Evolutionary conservation across 2,797 vertebrate species (phyloP).

Genomic region (Acrossocheilus wenchowensis): DNA sequence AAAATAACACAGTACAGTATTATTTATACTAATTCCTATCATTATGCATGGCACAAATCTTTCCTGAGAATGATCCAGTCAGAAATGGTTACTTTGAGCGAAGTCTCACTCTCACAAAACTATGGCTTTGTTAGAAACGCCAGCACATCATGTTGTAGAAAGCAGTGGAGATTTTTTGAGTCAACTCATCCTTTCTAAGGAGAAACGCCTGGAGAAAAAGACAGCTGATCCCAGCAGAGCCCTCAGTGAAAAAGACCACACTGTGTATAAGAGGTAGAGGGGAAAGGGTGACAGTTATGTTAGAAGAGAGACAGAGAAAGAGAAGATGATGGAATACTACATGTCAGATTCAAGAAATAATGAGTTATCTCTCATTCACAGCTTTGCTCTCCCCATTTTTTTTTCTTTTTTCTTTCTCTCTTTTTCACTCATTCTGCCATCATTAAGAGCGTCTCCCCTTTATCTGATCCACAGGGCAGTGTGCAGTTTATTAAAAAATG

Average conservation of each 20-base stretch:
- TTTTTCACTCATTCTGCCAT: constrained; percentile 57
- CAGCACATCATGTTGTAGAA: not conserved
- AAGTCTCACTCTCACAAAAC: not conserved
- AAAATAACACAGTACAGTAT: not conserved
- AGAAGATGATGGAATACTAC: constrained; percentile 57
- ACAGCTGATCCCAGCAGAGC: constrained; percentile 40
- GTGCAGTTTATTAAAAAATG: constrained; percentile 83
- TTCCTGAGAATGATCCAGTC: not conserved
- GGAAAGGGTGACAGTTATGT: constrained; percentile 32
- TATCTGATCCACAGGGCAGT: constrained; percentile 74
- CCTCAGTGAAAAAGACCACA: constrained; percentile 38
- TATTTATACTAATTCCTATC: not conserved
- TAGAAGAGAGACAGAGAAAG: constrained; percentile 44
- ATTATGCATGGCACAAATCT: not conserved
- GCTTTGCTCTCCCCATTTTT: not conserved
- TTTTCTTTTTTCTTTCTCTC: not conserved
- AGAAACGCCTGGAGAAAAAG: constrained; percentile 10
- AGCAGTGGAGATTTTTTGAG: not conserved
- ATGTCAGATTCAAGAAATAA: constrained; percentile 60
- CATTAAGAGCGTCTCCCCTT: constrained; percentile 71
- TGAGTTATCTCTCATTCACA: constrained; percentile 67
- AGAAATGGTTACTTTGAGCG: not conserved
- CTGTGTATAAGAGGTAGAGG: constrained; percentile 46
- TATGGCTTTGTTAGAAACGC: not conserved
- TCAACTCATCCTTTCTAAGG: not conserved